These are phyloP conservation scores for Dynastes grantii DNA, from an alignment of 2,888 invertebrate species.

Conservation along the genomic window DNA sequence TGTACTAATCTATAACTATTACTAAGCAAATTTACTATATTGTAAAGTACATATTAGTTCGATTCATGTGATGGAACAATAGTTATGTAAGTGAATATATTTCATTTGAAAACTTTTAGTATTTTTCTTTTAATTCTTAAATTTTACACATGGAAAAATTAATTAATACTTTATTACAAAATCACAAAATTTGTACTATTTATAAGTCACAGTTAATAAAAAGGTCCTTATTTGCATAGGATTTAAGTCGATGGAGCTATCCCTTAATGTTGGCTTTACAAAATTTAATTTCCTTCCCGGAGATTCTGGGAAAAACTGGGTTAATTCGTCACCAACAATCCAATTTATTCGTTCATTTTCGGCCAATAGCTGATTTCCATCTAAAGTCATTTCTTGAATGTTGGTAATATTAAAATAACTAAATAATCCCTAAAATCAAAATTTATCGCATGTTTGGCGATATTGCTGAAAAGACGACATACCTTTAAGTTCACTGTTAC, in stretches of 20 bases:
- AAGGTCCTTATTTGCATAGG: conserved; percentile 86
- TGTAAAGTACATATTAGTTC: conserved; percentile 7
- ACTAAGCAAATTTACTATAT: conserved; percentile 3
- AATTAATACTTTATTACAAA: background rate
- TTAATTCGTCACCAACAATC: conserved; percentile 61
- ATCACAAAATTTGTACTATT: conserved; percentile 2
- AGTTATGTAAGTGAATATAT: background rate
- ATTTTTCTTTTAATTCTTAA: no score
- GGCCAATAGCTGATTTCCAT: conserved; percentile 73
- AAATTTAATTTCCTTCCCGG: conserved; percentile 31
- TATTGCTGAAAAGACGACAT: conserved; percentile 41
- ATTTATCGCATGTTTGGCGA: background rate
- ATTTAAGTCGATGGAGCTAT: conserved; percentile 72
- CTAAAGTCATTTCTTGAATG: conserved; percentile 69
- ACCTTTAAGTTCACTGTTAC: conserved; percentile 74
- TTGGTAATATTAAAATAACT: conserved; percentile 65
- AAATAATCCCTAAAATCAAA: conserved; percentile 67
- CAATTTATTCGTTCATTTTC: conserved; percentile 74
- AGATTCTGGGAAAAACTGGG: background rate
- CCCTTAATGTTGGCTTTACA: conserved; percentile 32
- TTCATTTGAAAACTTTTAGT: background rate
- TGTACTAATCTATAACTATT: conserved; percentile 1
- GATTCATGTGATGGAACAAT: conserved; percentile 8
- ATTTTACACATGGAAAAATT: no score
- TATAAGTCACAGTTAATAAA: conserved; percentile 67